Evolutionary conservation across 2,797 vertebrate genomes (phyloP).

Genomic region (Lithobates pipiens): DNA sequence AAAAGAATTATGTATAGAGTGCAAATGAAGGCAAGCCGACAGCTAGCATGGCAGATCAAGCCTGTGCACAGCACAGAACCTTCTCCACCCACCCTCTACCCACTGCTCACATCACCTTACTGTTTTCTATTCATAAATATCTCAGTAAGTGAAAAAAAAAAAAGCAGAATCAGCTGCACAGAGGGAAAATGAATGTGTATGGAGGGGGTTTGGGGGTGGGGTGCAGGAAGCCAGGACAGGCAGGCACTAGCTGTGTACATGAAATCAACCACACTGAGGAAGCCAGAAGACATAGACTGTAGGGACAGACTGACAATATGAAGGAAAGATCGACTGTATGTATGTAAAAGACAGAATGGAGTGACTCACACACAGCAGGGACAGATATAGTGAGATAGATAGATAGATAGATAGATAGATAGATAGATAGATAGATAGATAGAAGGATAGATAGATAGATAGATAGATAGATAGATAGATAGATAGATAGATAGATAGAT

Average conservation of each 20-base stretch:
- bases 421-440: background rate
- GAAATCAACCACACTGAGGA: constrained; percentile 6
- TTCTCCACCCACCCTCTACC: constrained; percentile 12
- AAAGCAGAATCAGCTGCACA: constrained; percentile 51
- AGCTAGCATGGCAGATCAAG: background rate
- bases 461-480: background rate
- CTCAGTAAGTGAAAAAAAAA: constrained; percentile 27
- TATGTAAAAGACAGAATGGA: constrained; percentile 12
- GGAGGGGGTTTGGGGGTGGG: background rate
- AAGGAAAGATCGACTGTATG: constrained; percentile 10
- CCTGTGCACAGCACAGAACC: background rate
- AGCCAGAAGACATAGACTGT: background rate
- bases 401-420: background rate
- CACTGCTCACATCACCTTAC: constrained; percentile 36
- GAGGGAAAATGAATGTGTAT: constrained; percentile 21
- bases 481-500: background rate
- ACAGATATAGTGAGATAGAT: background rate
- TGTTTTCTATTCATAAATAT: constrained; percentile 58
- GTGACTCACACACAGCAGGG: background rate
- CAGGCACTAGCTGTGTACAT: background rate
- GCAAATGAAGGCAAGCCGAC: background rate
- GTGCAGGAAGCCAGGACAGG: background rate
- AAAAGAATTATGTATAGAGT: background rate
- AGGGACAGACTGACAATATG: constrained; percentile 8
- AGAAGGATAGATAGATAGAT: background rate